phyloP scores from a whole-genome alignment of 1,140 invertebrate species.

The Sinella curviseta region DNA sequence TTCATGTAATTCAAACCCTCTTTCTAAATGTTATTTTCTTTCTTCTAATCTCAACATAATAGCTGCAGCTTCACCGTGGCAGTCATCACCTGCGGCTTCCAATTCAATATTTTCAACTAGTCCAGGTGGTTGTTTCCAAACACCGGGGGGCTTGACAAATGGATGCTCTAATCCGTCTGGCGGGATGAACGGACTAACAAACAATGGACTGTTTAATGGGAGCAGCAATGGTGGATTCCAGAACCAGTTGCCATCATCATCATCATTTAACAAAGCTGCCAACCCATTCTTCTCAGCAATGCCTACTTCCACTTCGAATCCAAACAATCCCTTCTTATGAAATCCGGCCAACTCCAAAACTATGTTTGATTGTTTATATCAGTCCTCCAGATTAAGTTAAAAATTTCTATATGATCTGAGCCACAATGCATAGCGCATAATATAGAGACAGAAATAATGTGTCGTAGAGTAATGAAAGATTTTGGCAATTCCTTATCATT shows the following conservation, averaged over 20 bases:
- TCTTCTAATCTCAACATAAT: no score
- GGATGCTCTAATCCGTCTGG: conserved; percentile 27
- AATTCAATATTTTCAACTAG: conserved; percentile 22
- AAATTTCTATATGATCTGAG: neutral
- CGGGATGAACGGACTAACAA: neutral
- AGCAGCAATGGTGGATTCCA: neutral
- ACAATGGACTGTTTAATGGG: neutral
- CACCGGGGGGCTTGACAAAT: conserved; percentile 1
- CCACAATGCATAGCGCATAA: neutral
- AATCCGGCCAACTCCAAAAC: neutral
- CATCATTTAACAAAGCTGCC: conserved; percentile 30
- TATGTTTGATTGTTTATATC: neutral
- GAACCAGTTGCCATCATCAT: conserved; percentile 13
- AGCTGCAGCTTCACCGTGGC: neutral
- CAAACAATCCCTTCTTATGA: conserved; percentile 46
- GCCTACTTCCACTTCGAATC: conserved; percentile 30
- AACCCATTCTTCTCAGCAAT: conserved; percentile 38
- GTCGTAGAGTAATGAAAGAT: neutral
- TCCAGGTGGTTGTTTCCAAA: conserved; percentile 3
- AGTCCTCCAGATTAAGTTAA: neutral
- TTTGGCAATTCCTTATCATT: no score
- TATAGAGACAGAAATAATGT: neutral
- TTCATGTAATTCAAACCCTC: neutral
- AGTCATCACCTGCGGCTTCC: conserved; percentile 3
- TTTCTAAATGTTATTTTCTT: neutral